A percentile compares a stretch with the other conserved stretches of the same genome.
Conservation (phyloP, 2,797 vertebrate genomes). For the Masticophis lateralis region DNA sequence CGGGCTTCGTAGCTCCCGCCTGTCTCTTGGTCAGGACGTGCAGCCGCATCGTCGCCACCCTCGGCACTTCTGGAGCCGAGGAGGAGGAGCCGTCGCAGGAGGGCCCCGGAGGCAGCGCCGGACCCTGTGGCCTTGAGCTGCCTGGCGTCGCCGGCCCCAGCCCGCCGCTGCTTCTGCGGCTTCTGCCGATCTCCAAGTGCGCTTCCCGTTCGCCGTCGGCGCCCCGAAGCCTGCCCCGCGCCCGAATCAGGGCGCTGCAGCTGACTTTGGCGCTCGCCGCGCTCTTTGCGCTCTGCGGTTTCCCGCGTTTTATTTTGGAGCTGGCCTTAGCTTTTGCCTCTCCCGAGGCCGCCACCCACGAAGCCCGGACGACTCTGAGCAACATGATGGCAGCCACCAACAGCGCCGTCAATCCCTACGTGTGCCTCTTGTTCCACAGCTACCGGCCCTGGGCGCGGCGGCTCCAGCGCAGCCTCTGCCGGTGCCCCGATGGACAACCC, state of each 20-base stretch:
- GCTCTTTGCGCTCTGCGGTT: conserved; percentile 66
- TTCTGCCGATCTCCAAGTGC: conserved; percentile 21
- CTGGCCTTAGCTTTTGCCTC: conserved; percentile 50
- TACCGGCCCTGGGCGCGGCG: conserved; percentile 46
- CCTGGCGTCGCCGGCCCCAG: neutral
- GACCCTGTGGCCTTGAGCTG: neutral
- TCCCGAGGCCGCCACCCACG: conserved; percentile 31
- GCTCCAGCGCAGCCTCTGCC: conserved; percentile 50
- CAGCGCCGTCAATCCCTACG: conserved; percentile 60
- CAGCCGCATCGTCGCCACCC: conserved; percentile 14
- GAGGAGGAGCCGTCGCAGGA: neutral
- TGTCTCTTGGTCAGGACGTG: conserved; percentile 41
- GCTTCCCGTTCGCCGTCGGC: conserved; percentile 14
- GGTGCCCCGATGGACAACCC: conserved; percentile 44
- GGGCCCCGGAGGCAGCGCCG: neutral
- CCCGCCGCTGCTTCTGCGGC: neutral
- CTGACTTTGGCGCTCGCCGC: conserved; percentile 63
- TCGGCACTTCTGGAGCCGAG: conserved; percentile 7
- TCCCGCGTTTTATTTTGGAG: conserved; percentile 63
- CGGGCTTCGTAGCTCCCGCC: conserved; percentile 54
- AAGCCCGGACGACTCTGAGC: conserved; percentile 43
- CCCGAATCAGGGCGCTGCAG: conserved; percentile 49
- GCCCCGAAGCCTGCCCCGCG: conserved; percentile 46
- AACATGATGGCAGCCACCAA: conserved; percentile 60
- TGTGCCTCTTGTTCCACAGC: conserved; percentile 57